These are phyloP conservation scores for Eurois occulta DNA, from an alignment of 2,888 invertebrate genomes.

Conservation along the genomic window DNA sequence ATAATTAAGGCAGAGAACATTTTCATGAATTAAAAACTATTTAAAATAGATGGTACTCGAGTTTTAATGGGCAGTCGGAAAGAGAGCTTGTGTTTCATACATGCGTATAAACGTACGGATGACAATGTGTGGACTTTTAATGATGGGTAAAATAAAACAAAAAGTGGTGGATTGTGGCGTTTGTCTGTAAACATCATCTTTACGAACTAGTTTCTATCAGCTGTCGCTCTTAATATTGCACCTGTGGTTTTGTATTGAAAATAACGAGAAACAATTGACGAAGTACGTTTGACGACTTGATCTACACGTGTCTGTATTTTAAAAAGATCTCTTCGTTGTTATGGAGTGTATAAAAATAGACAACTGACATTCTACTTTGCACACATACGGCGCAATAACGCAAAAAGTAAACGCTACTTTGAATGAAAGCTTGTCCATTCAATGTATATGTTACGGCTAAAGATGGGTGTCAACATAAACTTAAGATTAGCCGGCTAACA, in stretches of 20 bases:
- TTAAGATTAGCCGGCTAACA: too few relatives aligned
- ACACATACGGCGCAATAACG: not conserved
- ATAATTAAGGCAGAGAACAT: not conserved
- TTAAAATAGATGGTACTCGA: not conserved
- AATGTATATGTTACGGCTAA: too few relatives aligned
- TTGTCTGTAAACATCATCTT: not conserved
- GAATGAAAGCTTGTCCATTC: not conserved
- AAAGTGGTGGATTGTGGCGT: not conserved
- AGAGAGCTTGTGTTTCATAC: not conserved
- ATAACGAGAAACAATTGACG: conserved; percentile 3
- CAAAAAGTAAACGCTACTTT: not conserved
- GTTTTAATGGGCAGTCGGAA: not conserved
- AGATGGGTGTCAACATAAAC: too few relatives aligned
- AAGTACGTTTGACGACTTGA: not conserved
- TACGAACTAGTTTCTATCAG: conserved; percentile 19
- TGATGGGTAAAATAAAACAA: conserved; percentile 3
- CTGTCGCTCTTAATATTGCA: conserved; percentile 6
- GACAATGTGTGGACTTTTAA: not conserved
- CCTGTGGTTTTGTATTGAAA: conserved; percentile 4
- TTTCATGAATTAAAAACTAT: not conserved
- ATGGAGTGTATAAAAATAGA: not conserved
- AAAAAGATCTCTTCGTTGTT: too few relatives aligned
- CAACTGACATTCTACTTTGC: conserved; percentile 2
- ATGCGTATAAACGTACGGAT: not conserved
- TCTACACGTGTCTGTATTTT: not conserved